A percentile compares a stretch with the other conserved stretches of the same genome.
phyloP scores from a whole-genome alignment of 2,113 vertebrate genomes.

The Phalacrocorax aristotelis region DNA sequence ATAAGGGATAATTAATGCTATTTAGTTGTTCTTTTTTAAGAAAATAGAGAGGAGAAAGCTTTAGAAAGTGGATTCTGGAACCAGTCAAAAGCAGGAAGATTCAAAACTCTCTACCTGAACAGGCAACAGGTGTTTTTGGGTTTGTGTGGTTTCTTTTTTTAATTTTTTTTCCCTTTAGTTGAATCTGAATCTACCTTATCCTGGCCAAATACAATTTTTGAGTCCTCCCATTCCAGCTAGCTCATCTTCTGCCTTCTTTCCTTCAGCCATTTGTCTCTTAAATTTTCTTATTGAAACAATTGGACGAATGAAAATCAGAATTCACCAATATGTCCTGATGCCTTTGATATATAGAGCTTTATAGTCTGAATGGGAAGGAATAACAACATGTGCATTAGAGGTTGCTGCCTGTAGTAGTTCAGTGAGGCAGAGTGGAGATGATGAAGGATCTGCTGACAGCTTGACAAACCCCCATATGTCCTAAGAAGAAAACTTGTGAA shows the following conservation, averaged over 20 bases:
- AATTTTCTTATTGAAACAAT: neutral
- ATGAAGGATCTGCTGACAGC: neutral
- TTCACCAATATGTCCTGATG: neutral
- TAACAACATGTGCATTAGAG: neutral
- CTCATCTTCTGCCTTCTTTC: neutral
- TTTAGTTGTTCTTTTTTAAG: neutral
- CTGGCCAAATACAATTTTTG: neutral
- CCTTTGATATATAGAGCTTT: neutral
- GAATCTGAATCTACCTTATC: neutral
- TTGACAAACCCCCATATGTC: neutral
- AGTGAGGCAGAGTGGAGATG: neutral
- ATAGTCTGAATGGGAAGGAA: neutral
- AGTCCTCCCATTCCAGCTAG: rapidly evolving
- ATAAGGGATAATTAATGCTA: neutral
- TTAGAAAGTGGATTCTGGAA: neutral
- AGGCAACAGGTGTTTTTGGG: neutral
- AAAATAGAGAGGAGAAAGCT: neutral
- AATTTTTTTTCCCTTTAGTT: neutral
- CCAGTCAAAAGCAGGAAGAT: neutral
- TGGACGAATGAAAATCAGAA: neutral
- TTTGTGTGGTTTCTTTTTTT: neutral
- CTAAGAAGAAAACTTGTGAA: neutral
- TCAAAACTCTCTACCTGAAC: neutral
- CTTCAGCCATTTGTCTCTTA: neutral
- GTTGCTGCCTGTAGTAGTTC: neutral